These are phyloP conservation scores for Trachops cirrhosus DNA, from an alignment of 2,797 vertebrate genomes.

Conservation along the genomic window DNA sequence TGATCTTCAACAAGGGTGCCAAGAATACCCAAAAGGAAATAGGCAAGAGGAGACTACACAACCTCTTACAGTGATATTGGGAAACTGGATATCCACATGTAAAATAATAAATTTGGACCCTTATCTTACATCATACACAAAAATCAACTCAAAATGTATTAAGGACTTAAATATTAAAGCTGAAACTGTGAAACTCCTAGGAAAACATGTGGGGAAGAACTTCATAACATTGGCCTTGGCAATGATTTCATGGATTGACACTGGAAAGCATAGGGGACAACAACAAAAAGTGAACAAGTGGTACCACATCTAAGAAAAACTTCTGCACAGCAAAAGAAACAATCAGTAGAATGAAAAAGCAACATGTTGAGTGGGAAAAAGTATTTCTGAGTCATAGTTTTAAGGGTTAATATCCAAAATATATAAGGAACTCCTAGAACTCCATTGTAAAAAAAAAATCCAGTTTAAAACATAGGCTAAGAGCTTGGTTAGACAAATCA, in stretches of 20 bases:
- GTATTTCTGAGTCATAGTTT: background rate
- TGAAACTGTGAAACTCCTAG: background rate
- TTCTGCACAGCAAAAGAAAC: background rate
- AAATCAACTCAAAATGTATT: background rate
- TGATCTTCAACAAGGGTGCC: background rate
- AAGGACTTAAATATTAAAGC: background rate
- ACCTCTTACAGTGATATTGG: background rate
- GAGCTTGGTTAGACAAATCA: background rate
- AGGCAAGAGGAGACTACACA: background rate
- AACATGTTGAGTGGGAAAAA: background rate
- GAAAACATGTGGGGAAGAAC: background rate
- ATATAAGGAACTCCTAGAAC: background rate
- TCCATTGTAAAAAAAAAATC: background rate
- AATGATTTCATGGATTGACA: background rate
- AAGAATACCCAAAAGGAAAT: background rate
- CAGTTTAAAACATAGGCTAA: background rate
- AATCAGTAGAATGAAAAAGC: background rate
- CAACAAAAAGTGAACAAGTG: background rate
- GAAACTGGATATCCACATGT: background rate
- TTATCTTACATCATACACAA: background rate
- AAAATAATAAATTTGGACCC: background rate
- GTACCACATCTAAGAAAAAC: background rate
- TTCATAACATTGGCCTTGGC: background rate
- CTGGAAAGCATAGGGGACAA: background rate
- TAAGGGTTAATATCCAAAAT: background rate